Evolutionary conservation across 2,888 invertebrate species (phyloP).

Genomic region (Scaptomyza tumidula): DNA sequence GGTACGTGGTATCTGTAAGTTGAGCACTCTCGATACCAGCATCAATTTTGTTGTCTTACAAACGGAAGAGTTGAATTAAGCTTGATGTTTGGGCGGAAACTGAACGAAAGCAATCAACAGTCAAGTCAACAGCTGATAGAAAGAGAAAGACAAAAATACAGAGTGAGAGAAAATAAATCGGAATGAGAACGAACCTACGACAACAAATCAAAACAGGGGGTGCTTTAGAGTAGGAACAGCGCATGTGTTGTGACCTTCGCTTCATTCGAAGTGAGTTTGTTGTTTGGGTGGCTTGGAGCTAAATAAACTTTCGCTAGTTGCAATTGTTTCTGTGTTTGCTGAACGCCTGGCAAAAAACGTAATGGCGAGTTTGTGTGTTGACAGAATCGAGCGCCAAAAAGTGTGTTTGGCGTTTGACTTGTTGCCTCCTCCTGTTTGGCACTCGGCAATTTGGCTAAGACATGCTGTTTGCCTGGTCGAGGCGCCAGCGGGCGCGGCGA

Average conservation of each 20-base stretch:
- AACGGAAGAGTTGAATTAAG: slow-evolving; percentile 43
- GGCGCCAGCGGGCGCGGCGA: slow-evolving; percentile 80
- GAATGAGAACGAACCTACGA: slow-evolving; percentile 69
- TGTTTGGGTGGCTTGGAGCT: not conserved
- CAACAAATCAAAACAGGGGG: slow-evolving; percentile 56
- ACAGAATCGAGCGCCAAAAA: slow-evolving; percentile 72
- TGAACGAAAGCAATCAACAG: slow-evolving; percentile 61
- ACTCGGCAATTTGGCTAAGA: slow-evolving; percentile 15
- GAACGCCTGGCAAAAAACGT: slow-evolving; percentile 71
- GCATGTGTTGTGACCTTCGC: slow-evolving; percentile 82
- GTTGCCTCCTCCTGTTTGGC: slow-evolving; percentile 14
- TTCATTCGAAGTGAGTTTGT: slow-evolving; percentile 46
- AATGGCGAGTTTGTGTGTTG: slow-evolving; percentile 82
- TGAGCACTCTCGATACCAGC: not conserved
- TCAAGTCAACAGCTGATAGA: slow-evolving; percentile 54
- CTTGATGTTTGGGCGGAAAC: slow-evolving; percentile 32
- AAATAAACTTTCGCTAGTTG: slow-evolving; percentile 22
- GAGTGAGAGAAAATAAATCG: not conserved
- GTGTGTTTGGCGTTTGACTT: slow-evolving; percentile 9
- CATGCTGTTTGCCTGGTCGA: slow-evolving; percentile 73
- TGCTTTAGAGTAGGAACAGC: slow-evolving; percentile 40
- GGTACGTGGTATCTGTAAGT: not conserved
- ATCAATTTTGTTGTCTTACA: not conserved
- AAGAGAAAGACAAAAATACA: not conserved
- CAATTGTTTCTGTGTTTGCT: slow-evolving; percentile 37